A percentile compares a stretch with the other conserved stretches of the same genome.
phyloP scores from a whole-genome alignment of 2,113 vertebrate genomes.

The Mugil cephalus region DNA sequence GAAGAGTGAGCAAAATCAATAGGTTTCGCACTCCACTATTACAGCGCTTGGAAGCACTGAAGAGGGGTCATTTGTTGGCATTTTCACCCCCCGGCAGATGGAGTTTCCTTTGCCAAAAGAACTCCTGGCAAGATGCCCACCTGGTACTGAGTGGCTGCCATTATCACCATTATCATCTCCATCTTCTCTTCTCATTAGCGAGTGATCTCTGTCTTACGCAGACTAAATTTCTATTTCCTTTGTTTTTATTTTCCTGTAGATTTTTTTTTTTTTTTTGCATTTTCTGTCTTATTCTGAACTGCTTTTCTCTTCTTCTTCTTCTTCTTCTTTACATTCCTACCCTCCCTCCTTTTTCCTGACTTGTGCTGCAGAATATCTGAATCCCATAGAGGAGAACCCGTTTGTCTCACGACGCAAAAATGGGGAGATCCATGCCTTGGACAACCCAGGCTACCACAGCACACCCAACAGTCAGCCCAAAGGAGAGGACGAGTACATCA shows the following conservation, averaged over 20 bases:
- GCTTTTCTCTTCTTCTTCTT: constrained; percentile 13
- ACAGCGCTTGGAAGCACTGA: constrained; percentile 59
- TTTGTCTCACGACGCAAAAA: constrained; percentile 94
- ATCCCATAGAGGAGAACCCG: constrained; percentile 96
- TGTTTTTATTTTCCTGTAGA: constrained; percentile 25
- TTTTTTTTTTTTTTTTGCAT: constrained; percentile 19
- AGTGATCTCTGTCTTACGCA: constrained; percentile 38
- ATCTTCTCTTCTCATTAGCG: constrained; percentile 63
- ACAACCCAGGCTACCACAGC: constrained; percentile 94
- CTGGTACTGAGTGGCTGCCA: constrained; percentile 58
- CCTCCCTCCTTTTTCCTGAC: constrained; percentile 22
- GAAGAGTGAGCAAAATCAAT: constrained; percentile 79
- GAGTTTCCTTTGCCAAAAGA: constrained; percentile 69
- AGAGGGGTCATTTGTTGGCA: constrained; percentile 71
- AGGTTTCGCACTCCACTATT: constrained; percentile 69
- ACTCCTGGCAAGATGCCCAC: constrained; percentile 67
- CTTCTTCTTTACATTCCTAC: constrained; percentile 1
- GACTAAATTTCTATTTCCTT: constrained; percentile 38
- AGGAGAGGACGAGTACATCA: constrained; percentile 93
- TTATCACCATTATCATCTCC: constrained; percentile 67
- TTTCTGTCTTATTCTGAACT: constrained; percentile 19
- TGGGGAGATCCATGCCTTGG: constrained; percentile 92
- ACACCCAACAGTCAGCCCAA: constrained; percentile 88
- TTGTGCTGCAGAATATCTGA: constrained; percentile 88
- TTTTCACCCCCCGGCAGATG: constrained; percentile 71